These are phyloP conservation scores for Peromyscus nudipes DNA, from an alignment of 2,797 vertebrate genomes.

Conservation along the genomic window DNA sequence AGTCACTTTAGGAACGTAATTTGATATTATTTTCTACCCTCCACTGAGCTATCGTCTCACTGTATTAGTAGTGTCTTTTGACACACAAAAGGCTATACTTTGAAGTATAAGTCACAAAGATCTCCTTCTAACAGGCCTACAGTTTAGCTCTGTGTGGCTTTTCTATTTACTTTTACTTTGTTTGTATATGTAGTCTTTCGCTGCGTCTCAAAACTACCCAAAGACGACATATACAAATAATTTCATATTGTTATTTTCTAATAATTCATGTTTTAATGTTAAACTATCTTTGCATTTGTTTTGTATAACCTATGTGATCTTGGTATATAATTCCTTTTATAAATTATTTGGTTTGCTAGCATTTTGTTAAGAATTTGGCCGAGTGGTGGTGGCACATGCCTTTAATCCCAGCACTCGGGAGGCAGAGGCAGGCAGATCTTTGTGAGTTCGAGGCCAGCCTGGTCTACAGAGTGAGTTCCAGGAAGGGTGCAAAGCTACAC, in stretches of 20 bases:
- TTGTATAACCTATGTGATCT: not conserved
- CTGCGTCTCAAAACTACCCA: not conserved
- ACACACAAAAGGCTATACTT: not conserved
- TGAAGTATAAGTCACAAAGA: not conserved
- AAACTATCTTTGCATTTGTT: constrained; percentile 23
- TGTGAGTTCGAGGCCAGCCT: too few relatives aligned
- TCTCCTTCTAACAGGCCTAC: not conserved
- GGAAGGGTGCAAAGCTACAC: too few relatives aligned
- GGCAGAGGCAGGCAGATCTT: too few relatives aligned
- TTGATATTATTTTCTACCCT: not conserved
- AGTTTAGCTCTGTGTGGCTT: not conserved
- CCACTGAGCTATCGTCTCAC: not conserved
- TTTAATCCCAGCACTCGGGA: too few relatives aligned
- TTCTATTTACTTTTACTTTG: not conserved
- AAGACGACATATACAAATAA: not conserved
- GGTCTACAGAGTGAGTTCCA: too few relatives aligned
- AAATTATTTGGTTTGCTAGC: not conserved
- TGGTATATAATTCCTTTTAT: not conserved
- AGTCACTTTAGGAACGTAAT: not conserved
- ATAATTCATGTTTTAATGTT: not conserved
- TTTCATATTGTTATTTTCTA: not conserved
- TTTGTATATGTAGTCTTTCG: not conserved
- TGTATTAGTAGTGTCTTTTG: not conserved
- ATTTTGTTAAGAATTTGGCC: not conserved
- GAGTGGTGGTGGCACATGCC: too few relatives aligned